Base-by-base conservation (phyloP, 2,797 vertebrate genomes). In the Cyprinodon diabolis region DNA sequence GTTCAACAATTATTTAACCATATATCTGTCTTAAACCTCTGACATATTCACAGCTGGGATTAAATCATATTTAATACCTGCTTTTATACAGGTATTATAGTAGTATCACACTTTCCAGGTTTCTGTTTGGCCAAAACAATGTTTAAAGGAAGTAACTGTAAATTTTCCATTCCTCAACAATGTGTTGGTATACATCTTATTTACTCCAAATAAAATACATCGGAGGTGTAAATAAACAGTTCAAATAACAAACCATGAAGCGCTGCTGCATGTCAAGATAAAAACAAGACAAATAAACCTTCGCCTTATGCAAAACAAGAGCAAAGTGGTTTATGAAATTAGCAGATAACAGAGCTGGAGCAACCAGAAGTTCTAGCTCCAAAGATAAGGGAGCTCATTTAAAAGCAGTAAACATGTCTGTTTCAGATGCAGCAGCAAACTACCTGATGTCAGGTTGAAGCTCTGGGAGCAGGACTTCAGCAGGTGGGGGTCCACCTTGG, bases 401-500 rank as follows among this genome's bases (percentile, higher is more conserved):
- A 35, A 17, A 15, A 37, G 15, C 17, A 51, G 17, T 17, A 17
- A 17, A 51, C 19, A 8, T 17, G 15, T 9, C 14, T 60, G 8
- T 30, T 49, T 49, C 13, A 4, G 12, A 49, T 14, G 48, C 48
- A 49, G 48, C 48, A 49, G 48, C 48, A 15, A 49, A 47, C 35
- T 62, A 62, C 66, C 92, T 82, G 84, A 0, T 1, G n/a, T 13
- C 4, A 75, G 4, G 13, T 72, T 4, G 51, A 71, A 66, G 14
- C 12, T 51, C 2, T 74, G 72, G 54, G 85, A 72, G 74, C 93
- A 95, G 0, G 60, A 72, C 37, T 87, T 40, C 58, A 94, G 75
- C 69, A 94, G 74, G 79, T 91, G 82, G 1, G 79, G 0, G 17
- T 84, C 80, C 30, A 91, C 56, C 0, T 21, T 65, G 66, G 21